phyloP scores from a whole-genome alignment of 2,888 invertebrate species.

The Apamea monoglypha region DNA sequence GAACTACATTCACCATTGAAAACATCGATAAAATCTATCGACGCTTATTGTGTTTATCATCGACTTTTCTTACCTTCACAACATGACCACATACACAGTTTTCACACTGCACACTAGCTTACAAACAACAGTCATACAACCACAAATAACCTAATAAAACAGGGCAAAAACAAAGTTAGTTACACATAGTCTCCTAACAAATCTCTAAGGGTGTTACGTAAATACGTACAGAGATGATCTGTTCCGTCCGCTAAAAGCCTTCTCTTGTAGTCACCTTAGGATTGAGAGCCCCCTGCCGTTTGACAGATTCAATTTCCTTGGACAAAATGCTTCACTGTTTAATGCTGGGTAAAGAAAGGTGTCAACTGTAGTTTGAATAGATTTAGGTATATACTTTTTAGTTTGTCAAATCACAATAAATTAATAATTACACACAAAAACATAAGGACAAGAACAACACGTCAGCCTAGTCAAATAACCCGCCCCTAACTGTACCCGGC shows the following conservation, averaged over 20 bases:
- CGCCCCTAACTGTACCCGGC: too few species aligned
- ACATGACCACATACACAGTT: not conserved
- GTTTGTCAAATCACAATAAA: not conserved
- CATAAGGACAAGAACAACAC: too few species aligned
- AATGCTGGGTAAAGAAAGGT: conserved; percentile 47
- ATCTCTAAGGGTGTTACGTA: conserved; percentile 66
- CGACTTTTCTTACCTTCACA: not conserved
- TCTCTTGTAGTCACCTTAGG: conserved; percentile 77
- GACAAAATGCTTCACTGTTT: conserved; percentile 71
- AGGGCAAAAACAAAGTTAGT: conserved; percentile 35
- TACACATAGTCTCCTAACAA: conserved; percentile 34
- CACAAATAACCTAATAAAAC: conserved; percentile 40
- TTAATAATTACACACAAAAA: too few species aligned
- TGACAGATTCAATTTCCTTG: conserved; percentile 84
- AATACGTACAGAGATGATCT: conserved; percentile 73
- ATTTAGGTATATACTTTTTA: not conserved
- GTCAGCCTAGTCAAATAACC: too few species aligned
- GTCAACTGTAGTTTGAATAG: conserved; percentile 12
- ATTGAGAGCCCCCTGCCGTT: conserved; percentile 68
- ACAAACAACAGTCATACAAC: conserved; percentile 30
- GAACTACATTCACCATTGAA: too few species aligned
- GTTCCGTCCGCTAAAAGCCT: conserved; percentile 77
- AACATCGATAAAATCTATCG: too few species aligned
- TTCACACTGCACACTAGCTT: not conserved
- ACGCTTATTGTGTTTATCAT: not conserved